Conservation (phyloP, 1,140 invertebrate genomes). For the Drosophila parabipectinata region DNA sequence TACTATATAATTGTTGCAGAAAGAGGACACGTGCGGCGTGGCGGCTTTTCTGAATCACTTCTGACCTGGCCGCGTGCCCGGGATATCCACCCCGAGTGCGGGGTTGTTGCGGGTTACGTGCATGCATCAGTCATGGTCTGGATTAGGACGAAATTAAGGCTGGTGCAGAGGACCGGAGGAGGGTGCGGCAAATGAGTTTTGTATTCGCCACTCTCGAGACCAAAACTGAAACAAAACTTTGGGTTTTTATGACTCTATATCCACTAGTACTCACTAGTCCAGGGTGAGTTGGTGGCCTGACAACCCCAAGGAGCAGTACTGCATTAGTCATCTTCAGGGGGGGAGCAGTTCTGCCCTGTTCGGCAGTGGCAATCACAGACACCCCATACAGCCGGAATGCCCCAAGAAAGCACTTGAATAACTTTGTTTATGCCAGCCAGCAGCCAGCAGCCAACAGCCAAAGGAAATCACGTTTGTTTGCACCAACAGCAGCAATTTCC, state of each 20-base stretch:
- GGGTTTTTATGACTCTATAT: slow-evolving; percentile 72
- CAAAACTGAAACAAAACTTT: slow-evolving; percentile 33
- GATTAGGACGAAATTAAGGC: slow-evolving; percentile 50
- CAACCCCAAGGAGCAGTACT: slow-evolving; percentile 35
- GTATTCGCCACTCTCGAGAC: slow-evolving; percentile 28
- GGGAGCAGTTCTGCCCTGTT: not conserved
- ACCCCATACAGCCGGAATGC: slow-evolving; percentile 25
- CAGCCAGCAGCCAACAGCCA: slow-evolving; percentile 6
- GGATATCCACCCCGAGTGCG: slow-evolving; percentile 19
- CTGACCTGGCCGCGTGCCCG: slow-evolving; percentile 61
- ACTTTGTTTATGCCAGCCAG: slow-evolving; percentile 50
- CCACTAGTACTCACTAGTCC: slow-evolving; percentile 6
- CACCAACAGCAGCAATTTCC: slow-evolving; percentile 42
- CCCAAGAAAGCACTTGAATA: slow-evolving; percentile 59
- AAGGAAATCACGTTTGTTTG: slow-evolving; percentile 46
- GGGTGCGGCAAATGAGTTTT: slow-evolving; percentile 37
- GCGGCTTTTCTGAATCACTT: slow-evolving; percentile 46
- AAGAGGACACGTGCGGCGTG: slow-evolving; percentile 42
- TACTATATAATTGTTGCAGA: slow-evolving; percentile 63
- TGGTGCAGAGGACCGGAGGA: slow-evolving; percentile 11
- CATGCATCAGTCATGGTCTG: slow-evolving; percentile 22
- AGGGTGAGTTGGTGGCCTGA: slow-evolving; percentile 50
- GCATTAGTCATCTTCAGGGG: slow-evolving; percentile 59
- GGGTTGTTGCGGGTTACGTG: slow-evolving; percentile 1
- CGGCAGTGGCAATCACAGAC: slow-evolving; percentile 18